These are phyloP conservation scores for Benitochromis conjunctus DNA, from an alignment of 2,113 vertebrate species.

Conservation along the genomic window DNA sequence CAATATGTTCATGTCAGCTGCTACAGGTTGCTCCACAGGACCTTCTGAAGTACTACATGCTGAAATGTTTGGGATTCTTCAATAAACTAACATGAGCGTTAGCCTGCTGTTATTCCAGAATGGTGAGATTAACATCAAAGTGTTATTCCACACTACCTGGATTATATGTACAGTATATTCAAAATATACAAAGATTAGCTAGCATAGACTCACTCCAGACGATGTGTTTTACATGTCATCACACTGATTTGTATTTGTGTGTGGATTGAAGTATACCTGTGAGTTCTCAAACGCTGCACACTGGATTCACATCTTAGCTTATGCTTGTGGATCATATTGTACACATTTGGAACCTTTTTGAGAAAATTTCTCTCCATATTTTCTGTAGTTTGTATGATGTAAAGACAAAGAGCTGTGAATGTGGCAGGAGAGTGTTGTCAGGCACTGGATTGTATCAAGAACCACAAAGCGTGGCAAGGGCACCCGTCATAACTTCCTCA, in stretches of 20 bases:
- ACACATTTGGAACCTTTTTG: not conserved
- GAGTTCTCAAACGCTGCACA: not conserved
- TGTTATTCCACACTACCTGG: not conserved
- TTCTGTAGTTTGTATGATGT: not conserved
- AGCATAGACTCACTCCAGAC: not conserved
- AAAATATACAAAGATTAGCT: not conserved
- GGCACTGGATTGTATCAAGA: not conserved
- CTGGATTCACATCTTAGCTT: too few species aligned
- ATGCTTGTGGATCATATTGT: not conserved
- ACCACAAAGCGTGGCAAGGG: not conserved
- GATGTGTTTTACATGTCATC: not conserved
- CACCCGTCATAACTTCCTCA: conserved; percentile 44
- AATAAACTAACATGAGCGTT: not conserved
- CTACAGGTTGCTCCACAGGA: not conserved
- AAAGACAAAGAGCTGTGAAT: not conserved
- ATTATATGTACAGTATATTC: not conserved
- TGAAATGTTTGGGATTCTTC: not conserved
- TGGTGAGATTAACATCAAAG: too few species aligned
- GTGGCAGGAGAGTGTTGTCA: not conserved
- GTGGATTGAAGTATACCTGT: not conserved
- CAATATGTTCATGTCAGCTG: not conserved
- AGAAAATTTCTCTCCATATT: not conserved
- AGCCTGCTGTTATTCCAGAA: not conserved
- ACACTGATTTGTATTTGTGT: not conserved
- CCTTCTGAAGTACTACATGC: not conserved